Evolutionary conservation across 2,113 vertebrate species (phyloP).

Genomic region (Erpornis zantholeuca): DNA sequence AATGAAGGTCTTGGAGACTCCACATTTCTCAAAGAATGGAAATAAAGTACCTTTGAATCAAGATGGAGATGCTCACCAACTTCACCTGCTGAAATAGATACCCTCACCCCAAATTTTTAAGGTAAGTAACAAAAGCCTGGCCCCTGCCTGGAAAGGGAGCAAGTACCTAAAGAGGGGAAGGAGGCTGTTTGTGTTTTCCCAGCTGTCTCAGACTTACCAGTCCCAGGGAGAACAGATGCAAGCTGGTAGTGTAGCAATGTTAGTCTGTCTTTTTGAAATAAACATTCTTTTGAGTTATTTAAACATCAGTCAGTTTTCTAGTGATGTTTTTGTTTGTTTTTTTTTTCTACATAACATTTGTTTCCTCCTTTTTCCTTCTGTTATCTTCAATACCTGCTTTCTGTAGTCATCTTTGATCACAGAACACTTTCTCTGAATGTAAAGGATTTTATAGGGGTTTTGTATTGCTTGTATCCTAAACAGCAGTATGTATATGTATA

Average conservation of each 20-base stretch:
- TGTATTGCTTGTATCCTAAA: background rate
- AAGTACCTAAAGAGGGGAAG: background rate
- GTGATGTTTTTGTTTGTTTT: background rate
- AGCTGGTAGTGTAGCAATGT: background rate
- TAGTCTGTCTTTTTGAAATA: background rate
- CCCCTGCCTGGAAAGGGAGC: fast-evolving
- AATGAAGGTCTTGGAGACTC: background rate
- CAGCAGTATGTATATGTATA: background rate
- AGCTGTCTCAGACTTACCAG: fast-evolving
- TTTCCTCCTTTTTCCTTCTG: background rate
- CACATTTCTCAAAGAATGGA: background rate
- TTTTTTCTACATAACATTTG: background rate
- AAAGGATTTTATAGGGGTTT: background rate
- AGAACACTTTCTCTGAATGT: background rate
- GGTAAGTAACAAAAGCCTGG: background rate
- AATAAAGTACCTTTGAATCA: background rate
- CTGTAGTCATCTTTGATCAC: background rate
- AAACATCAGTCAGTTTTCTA: background rate
- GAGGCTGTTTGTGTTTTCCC: background rate
- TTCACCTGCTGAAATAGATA: background rate
- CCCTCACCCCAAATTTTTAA: background rate
- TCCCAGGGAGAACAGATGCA: fast-evolving
- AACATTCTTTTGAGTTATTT: background rate
- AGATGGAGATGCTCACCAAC: background rate
- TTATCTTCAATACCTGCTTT: background rate